Evolutionary conservation across 1,140 invertebrate genomes (phyloP), one percentile per base, ranked within the genome.

Genomic region (Mya arenaria): DNA sequence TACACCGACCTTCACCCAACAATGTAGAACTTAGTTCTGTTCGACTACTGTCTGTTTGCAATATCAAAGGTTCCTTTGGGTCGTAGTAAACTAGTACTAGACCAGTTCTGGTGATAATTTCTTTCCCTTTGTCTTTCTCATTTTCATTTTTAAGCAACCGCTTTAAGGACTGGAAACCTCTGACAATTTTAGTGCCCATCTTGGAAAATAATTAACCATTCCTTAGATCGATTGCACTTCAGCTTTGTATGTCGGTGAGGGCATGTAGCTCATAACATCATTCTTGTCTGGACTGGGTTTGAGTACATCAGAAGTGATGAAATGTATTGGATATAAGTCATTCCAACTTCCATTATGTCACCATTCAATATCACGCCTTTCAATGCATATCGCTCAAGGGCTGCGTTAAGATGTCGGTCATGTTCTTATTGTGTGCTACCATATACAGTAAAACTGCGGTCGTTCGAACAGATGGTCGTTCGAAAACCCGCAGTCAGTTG

Each of bases 211-310:
- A 44, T 39, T 93, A 0, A 92, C 75, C 68, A 93, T 87, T 37
- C 89, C 91, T 28, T 93, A 58, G 58, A 88, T 30, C 55, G 37
- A 85, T 69, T 88, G 69, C 15, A 87, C 52, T 32, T 86, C 68
- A 15, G 63, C 37, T 17, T 28, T 73, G 15, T 39, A 36, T 73
- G 44, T 36, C 13, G 68, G 68, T n/a, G n/a, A n/a, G n/a, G n/a
- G n/a, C 63, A 66, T 28, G 17, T 28, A 36, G 32, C n/a, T 28
- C 1, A 55, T 73, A 41, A 1, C 37, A 10, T 28, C 52, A 30
- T n/a, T 10, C 23, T 55, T 55, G 10, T 52, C 4, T 56, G 48
- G 48, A 48, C 56, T 32, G 23, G 41, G 48, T 17, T 56, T 73
- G 8, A 30, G 15, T 56, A 25, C 2, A 2, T 73, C 23, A 55